phyloP scores from a whole-genome alignment of 2,797 vertebrate species.

The Aphelocoma californica region DNA sequence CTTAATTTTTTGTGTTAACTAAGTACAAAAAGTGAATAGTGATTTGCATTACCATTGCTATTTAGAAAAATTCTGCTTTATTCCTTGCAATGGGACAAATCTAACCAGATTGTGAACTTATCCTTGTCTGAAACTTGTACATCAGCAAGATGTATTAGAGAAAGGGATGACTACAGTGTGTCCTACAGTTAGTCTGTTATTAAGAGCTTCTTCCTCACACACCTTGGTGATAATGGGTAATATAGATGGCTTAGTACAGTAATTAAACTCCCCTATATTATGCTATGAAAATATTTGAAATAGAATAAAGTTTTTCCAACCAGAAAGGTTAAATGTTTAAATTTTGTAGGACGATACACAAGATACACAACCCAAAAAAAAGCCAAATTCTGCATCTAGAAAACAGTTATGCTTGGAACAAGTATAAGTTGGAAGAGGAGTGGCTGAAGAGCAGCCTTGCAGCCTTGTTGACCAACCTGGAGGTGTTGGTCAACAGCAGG shows the following conservation, averaged over 20 bases:
- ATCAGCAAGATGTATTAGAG: not conserved
- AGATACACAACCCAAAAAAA: not conserved
- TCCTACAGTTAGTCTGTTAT: not conserved
- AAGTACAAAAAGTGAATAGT: not conserved
- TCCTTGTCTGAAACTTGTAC: not conserved
- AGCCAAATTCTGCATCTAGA: not conserved
- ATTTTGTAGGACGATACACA: not conserved
- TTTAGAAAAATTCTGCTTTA: not conserved
- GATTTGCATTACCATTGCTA: not conserved
- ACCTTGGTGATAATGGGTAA: not conserved
- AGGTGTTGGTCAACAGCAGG: not conserved
- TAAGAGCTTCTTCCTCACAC: not conserved
- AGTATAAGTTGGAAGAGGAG: not conserved
- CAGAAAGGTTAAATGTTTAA: not conserved
- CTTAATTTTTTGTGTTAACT: conserved; percentile 2
- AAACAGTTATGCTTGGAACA: accelerated
- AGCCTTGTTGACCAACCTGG: not conserved
- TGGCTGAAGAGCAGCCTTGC: not conserved
- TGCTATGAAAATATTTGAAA: not conserved
- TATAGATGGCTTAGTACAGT: not conserved
- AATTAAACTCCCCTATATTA: not conserved
- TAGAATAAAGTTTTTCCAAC: not conserved
- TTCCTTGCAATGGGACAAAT: not conserved
- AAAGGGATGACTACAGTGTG: not conserved
- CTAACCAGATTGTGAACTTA: not conserved